Base-by-base conservation (phyloP, 64 coral and sea anemone genomes). In the Montipora capricornis region DNA sequence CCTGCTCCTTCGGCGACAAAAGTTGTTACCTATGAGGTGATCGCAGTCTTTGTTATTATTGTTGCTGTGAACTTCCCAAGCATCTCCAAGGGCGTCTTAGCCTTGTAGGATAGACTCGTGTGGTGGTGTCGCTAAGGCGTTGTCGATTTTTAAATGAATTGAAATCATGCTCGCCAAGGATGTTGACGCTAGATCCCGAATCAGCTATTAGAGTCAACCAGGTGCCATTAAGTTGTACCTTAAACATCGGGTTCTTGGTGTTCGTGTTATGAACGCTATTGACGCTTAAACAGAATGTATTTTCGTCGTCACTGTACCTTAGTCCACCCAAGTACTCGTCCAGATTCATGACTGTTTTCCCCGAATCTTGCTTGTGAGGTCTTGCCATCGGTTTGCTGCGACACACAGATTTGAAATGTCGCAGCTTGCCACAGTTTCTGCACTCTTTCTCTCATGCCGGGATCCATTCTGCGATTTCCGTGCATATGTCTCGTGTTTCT, bases 111-210 rank as follows among this genome's bases (percentile, higher is more conserved):
- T 24, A 24, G 22, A 24, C 22, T 24, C 22, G 22, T 24, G 22
- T 24, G 22, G 22, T 24, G 22, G 22, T 24, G 22, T 24, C 22
- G 22, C 22, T 24, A 14, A 91, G 82, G 77, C 29, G 20, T 4
- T 88, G 88, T 91, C 19, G 88, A n/a, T 19, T 68, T 37, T 22
- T 15, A 5, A 91, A 19, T 14, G 90, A 83, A 45, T 91, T 71
- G 89, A 73, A 95, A 70, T 95, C 89, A 4, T 75, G 75, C 45
- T 95, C 74, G 10, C 91, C 88, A 5, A 87, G 82, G 66, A 91
- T 85, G 29, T 83, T 94, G 60, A 94, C 82, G 87, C 87, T 94
- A 2, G 87, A 94, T 58, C 93, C 87, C 3, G 59, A 91, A 15
- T 91, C 82, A 0, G 94, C 94, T 75, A 91, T 91, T 29, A 95